These are phyloP conservation scores for Avahi laniger DNA, from an alignment of 2,797 vertebrate species.

Conservation along the genomic window DNA sequence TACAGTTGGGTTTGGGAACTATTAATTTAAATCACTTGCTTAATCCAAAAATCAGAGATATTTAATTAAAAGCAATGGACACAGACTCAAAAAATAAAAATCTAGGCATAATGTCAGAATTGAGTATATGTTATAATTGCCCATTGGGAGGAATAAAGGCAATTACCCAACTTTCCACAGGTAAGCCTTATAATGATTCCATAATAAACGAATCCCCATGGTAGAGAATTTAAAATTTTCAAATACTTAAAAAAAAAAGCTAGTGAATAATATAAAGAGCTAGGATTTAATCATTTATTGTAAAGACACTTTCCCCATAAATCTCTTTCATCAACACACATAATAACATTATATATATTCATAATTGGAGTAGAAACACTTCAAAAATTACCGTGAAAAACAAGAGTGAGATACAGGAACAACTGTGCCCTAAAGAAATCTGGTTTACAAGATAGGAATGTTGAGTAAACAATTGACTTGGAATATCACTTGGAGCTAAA, in stretches of 20 bases:
- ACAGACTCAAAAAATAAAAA: neutral
- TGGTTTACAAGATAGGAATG: conserved; percentile 55
- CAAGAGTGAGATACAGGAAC: conserved; percentile 49
- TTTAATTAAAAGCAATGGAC: neutral
- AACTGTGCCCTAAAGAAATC: conserved; percentile 61
- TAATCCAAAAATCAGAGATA: neutral
- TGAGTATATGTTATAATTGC: neutral
- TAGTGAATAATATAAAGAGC: neutral
- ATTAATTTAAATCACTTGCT: neutral
- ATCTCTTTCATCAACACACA: conserved; percentile 52
- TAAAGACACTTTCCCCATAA: conserved; percentile 45
- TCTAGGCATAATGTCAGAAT: neutral
- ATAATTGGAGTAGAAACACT: neutral
- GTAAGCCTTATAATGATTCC: neutral
- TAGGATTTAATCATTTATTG: conserved; percentile 71
- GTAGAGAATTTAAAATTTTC: conserved; percentile 2
- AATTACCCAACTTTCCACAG: neutral
- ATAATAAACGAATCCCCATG: neutral
- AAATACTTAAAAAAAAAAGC: neutral
- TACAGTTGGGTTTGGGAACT: neutral
- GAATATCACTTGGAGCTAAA: neutral
- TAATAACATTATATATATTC: conserved; percentile 48
- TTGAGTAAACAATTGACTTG: conserved; percentile 4
- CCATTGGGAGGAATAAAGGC: neutral
- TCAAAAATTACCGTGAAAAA: conserved; percentile 53